Evolutionary conservation across 2,113 vertebrate species (phyloP).

Genomic region (Coryphaenoides rupestris): DNA sequence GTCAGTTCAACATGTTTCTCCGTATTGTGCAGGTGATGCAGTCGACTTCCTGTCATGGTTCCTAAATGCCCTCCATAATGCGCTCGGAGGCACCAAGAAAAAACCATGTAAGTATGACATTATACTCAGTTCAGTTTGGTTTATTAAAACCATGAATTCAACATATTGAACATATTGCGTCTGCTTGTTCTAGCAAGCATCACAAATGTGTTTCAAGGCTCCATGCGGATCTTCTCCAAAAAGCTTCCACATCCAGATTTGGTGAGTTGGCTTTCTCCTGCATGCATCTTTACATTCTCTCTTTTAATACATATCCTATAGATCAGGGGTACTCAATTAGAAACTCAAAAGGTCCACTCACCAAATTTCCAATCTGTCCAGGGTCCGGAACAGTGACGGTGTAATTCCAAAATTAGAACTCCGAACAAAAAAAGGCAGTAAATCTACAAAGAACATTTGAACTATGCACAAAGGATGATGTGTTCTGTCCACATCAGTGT

Average conservation of each 20-base stretch:
- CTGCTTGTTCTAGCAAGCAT: slow-evolving; percentile 77
- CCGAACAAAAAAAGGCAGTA: too few relatives aligned
- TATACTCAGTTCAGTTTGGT: background rate
- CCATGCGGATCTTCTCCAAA: slow-evolving; percentile 97
- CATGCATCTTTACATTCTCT: background rate
- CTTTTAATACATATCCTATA: slow-evolving; percentile 66
- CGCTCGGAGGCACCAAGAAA: slow-evolving; percentile 92
- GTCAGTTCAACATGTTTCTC: background rate
- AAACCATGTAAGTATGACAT: slow-evolving; percentile 82
- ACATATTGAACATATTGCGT: too few relatives aligned
- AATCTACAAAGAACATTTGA: too few relatives aligned
- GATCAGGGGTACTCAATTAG: too few relatives aligned
- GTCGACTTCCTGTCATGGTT: slow-evolving; percentile 98
- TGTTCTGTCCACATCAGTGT: too few relatives aligned
- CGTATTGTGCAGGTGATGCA: slow-evolving; percentile 80
- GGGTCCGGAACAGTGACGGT: too few relatives aligned
- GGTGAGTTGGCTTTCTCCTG: slow-evolving; percentile 65
- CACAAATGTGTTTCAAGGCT: slow-evolving; percentile 93
- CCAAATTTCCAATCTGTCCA: too few relatives aligned
- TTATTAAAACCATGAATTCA: background rate
- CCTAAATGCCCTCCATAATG: slow-evolving; percentile 89
- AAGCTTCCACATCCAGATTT: slow-evolving; percentile 94
- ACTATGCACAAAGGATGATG: too few relatives aligned
- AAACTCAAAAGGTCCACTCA: too few relatives aligned
- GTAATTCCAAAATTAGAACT: too few relatives aligned